phyloP scores from a whole-genome alignment of 2,888 invertebrate genomes.

The Athrips mouffetella region DNA sequence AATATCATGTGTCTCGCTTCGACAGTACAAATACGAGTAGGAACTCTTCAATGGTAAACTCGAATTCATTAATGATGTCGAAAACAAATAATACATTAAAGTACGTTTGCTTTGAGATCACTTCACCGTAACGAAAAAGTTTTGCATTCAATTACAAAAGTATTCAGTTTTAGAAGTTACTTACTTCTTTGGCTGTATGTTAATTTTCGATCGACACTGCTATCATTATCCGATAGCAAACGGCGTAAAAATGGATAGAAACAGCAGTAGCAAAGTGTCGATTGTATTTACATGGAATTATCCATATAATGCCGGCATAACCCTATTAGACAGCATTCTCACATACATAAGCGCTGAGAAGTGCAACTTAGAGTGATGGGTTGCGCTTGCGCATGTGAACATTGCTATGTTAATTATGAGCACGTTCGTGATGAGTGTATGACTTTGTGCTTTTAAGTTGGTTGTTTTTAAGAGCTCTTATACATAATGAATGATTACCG shows the following conservation, averaged over 20 bases:
- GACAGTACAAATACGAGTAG: not conserved
- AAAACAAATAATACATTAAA: not conserved
- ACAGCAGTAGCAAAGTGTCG: constrained; percentile 28
- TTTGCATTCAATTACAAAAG: not conserved
- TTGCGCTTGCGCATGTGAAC: constrained; percentile 27
- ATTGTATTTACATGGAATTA: constrained; percentile 46
- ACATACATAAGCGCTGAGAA: constrained; percentile 42
- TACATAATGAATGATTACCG: no score
- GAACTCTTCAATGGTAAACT: not conserved
- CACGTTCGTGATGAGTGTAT: constrained; percentile 12
- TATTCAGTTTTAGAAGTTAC: constrained; percentile 2
- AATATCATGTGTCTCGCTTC: not conserved
- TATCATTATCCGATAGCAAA: constrained; percentile 19
- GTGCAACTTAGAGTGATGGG: constrained; percentile 24
- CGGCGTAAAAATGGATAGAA: constrained; percentile 25
- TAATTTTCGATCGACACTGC: constrained; percentile 16
- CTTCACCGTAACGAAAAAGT: not conserved
- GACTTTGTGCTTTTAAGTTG: not conserved
- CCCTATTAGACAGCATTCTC: constrained; percentile 39
- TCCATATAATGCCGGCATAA: constrained; percentile 36
- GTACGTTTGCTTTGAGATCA: not conserved
- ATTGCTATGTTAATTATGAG: constrained; percentile 21
- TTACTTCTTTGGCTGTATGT: constrained; percentile 7
- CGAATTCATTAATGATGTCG: not conserved
- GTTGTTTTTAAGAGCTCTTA: not conserved